A percentile compares a stretch with the other conserved stretches of the same genome.
Conservation (phyloP, 2,113 vertebrate genomes). For the Ophiodon elongatus region DNA sequence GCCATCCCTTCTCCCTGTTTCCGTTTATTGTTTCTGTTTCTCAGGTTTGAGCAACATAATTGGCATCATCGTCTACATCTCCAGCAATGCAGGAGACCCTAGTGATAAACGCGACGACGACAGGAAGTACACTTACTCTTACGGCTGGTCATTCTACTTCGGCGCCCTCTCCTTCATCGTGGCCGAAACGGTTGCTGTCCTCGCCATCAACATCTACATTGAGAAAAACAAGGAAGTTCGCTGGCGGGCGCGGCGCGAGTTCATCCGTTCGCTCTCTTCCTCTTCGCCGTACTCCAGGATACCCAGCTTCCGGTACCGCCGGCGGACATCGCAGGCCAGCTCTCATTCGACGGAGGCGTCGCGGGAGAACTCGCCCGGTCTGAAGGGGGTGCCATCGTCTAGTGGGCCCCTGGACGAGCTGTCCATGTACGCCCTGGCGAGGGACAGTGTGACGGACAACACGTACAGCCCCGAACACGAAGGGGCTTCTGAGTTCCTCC, state of each 20-base stretch:
- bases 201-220: constrained; percentile 98
- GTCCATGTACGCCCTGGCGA: constrained; percentile 95
- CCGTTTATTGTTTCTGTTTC: constrained; percentile 28
- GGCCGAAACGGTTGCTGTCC: constrained; percentile 95
- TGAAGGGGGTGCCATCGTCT: constrained; percentile 88
- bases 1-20: background rate
- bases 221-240: constrained; percentile 96
- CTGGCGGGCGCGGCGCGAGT: constrained; percentile 91
- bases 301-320: constrained; percentile 94
- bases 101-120: constrained; percentile 95
- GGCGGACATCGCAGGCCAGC: constrained; percentile 91
- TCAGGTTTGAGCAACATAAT: constrained; percentile 98
- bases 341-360: constrained; percentile 95
- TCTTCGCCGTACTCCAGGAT: constrained; percentile 97
- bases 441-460: constrained; percentile 90
- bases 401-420: constrained; percentile 91
- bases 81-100: constrained; percentile 97
- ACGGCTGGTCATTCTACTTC: constrained; percentile 99
- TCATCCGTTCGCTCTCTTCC: constrained; percentile 91
- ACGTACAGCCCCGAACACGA: constrained; percentile 95
- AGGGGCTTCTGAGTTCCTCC: constrained; percentile 88
- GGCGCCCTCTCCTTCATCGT: constrained; percentile 98
- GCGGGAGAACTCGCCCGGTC: constrained; percentile 90
- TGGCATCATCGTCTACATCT: constrained; percentile 99
- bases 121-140: constrained; percentile 97